These are phyloP conservation scores for Drosophila antonietae DNA, from an alignment of 2,888 invertebrate genomes.

Conservation along the genomic window DNA sequence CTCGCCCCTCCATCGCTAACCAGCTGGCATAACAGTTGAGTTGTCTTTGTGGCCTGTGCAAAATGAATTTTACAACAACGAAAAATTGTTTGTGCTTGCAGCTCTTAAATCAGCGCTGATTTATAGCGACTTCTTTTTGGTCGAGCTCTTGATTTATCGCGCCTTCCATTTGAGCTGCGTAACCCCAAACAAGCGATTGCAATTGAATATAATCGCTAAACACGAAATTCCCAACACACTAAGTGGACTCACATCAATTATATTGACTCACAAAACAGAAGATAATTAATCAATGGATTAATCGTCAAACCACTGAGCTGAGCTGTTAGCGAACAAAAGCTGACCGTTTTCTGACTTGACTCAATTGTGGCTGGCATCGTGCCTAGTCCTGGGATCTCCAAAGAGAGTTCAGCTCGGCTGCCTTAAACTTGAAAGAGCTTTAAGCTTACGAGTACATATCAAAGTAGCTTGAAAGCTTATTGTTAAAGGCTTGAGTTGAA, in stretches of 20 bases:
- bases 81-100: slow-evolving; percentile 12
- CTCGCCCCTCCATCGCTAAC: not conserved
- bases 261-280: not conserved
- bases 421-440: not conserved
- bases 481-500: not conserved
- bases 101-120: slow-evolving; percentile 53
- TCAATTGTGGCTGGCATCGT: not conserved
- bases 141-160: slow-evolving; percentile 41
- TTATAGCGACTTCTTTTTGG: slow-evolving; percentile 46
- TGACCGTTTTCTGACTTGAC: not conserved
- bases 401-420: not conserved
- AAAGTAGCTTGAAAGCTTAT: not conserved
- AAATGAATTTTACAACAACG: slow-evolving; percentile 27
- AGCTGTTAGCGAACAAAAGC: not conserved
- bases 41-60: slow-evolving; percentile 26
- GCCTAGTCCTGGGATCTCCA: not conserved
- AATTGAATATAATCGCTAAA: slow-evolving; percentile 34
- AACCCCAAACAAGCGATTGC: slow-evolving; percentile 37
- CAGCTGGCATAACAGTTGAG: slow-evolving; percentile 10
- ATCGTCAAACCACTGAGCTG: slow-evolving; percentile 1
- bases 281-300: slow-evolving; percentile 14
- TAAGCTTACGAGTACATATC: not conserved
- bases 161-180: slow-evolving; percentile 36
- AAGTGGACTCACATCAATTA: slow-evolving; percentile 1
- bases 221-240: slow-evolving; percentile 2